Percentiles rank a stretch among this genome's conserved stretches.
Conservation (phyloP, 2,113 vertebrate genomes). For the Calonectris borealis region DNA sequence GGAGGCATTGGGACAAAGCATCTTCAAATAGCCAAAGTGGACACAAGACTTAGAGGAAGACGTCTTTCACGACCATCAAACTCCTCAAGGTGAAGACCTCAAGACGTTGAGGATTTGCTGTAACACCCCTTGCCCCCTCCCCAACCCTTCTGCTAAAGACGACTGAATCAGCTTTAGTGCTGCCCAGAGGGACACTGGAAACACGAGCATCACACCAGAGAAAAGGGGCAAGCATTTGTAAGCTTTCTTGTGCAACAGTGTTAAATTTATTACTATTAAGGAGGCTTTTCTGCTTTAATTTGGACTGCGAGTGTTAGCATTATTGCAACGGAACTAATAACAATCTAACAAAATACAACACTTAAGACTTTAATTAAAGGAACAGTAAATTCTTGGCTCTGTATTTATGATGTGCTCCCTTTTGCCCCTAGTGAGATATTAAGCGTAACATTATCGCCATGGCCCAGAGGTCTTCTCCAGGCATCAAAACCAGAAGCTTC, state of each 20-base stretch:
- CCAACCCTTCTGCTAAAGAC: background rate
- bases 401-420: accelerated
- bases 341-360: background rate
- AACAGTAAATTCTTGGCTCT: background rate
- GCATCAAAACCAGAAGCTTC: background rate
- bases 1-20: accelerated
- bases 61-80: too few relatives aligned
- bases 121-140: accelerated
- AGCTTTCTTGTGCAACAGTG: background rate
- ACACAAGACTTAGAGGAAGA: background rate
- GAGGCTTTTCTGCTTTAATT: background rate
- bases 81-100: background rate
- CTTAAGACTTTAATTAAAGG: background rate
- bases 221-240: background rate
- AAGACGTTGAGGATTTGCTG: accelerated
- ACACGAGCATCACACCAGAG: background rate
- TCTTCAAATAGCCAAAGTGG: background rate
- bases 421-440: background rate
- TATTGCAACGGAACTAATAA: background rate
- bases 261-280: background rate
- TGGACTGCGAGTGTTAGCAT: background rate
- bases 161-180: background rate
- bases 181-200: background rate
- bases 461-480: background rate
- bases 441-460: accelerated